Evolutionary conservation across 37 sponge, comb jelly and placozoan species (phyloP), one percentile per base, ranked within the genome.

Genomic region (Bolinopsis microptera): DNA sequence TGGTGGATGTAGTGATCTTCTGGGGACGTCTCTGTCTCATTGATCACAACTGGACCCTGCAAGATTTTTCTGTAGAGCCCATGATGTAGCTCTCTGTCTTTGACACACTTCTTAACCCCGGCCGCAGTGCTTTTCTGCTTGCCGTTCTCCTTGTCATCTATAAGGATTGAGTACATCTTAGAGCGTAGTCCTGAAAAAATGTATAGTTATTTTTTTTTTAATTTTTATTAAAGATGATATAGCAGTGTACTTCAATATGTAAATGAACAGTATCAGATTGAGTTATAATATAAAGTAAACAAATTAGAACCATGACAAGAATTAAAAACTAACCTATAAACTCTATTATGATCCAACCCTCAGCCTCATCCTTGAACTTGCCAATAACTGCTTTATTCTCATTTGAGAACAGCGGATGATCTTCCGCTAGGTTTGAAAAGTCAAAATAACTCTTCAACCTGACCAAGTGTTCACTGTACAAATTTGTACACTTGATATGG

Each of bases 331-430:
- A 18, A 38, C 90, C 90, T 5, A 86, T 38, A 86, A 86, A 86
- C 35, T 86, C 90, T 86, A 1, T 0, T 13, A 86, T 86, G 41
- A 26, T 13, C 61, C 37, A 0, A 24, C 90, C 61, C 1, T 86
- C 31, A 41, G 90, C 30, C 61, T 86, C 90, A 41, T 86, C 90
- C 30, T 86, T 86, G 30, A 86, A 86, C 31, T 86, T 86, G 31
- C 90, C 90, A n/a, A 86, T 48, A n/a, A 86, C 90, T 38, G 90
- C 90, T 26, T 23, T 86, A 86, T 86, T 86, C 3, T 77, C 80
- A 77, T 13, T 34, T 34, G 80, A 32, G 33, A 77, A 77, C 35
- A 77, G 80, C 9, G 33, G 0, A 18, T 77, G 80, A 77, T 77
- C 35, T 33, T 27, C 32, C 35, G 80, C 9, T 34, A 39, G 39